phyloP scores from a whole-genome alignment of 2,888 invertebrate genomes.

The Uropetala carovei region DNA sequence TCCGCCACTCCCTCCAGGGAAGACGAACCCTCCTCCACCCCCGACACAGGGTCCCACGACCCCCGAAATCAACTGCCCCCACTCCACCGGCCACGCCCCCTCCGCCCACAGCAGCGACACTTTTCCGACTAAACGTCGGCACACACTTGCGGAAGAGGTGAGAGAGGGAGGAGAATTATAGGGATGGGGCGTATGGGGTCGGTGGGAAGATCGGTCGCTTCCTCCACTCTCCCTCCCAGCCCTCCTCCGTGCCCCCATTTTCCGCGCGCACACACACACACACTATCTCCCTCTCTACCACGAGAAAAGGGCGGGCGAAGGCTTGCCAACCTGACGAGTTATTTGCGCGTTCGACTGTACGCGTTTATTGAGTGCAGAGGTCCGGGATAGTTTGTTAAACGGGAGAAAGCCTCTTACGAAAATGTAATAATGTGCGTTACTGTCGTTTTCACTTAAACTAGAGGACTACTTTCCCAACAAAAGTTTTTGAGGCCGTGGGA shows the following conservation, averaged over 20 bases:
- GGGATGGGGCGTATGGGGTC: conserved; percentile 70
- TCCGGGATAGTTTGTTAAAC: too few species aligned
- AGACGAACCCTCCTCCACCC: not conserved
- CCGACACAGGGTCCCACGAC: too few species aligned
- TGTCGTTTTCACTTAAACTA: too few species aligned
- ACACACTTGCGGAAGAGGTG: conserved; percentile 66
- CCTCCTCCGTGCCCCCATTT: conserved; percentile 70
- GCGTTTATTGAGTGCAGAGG: too few species aligned
- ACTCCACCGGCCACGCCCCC: conserved; percentile 72
- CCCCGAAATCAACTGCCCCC: conserved; percentile 66
- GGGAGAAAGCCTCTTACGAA: too few species aligned
- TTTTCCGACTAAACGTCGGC: conserved; percentile 67
- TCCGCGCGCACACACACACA: conserved; percentile 72
- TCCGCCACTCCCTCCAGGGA: conserved; percentile 8
- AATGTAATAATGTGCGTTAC: too few species aligned
- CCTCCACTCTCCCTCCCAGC: conserved; percentile 75
- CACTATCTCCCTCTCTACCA: conserved; percentile 65
- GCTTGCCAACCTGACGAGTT: conserved; percentile 77
- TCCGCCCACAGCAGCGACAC: conserved; percentile 70
- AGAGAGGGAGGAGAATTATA: conserved; percentile 70
- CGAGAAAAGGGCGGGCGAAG: conserved; percentile 74
- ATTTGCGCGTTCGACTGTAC: conserved; percentile 77
- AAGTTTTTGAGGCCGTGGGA: too few species aligned
- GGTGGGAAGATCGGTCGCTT: conserved; percentile 75
- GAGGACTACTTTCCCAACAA: too few species aligned